Base-by-base conservation (phyloP, 2,113 vertebrate genomes). In the Malurus elegans region DNA sequence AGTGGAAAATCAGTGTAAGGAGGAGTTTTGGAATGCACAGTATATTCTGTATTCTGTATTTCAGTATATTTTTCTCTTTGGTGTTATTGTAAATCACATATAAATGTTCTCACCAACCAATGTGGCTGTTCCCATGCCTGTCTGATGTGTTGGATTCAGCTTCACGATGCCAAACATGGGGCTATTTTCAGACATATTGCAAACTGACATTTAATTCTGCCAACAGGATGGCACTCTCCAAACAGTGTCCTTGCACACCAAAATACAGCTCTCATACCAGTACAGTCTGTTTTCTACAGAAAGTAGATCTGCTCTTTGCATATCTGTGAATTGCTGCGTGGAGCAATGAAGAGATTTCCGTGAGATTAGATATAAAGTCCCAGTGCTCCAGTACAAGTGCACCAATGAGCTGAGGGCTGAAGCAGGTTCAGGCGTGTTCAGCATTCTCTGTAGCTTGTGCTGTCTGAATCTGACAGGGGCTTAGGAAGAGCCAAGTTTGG, bases 1-100 rank as follows among this genome's bases (percentile, higher is more conserved):
- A 98, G 95, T 86, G 97, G 97, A 92, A 98, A 98, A 95, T 98
- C 98, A 88, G 97, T 99, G 99, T 99, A 98, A 99, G 99, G 34
- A 83, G 76, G 34, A 19, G 73, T 94, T 88, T 51, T 45, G 28
- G 45, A 86, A 78, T 45, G 28, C 29, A 50, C 16, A 12, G 11
- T 54, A 4, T 61, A 66, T 72, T 79, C 24, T 70, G 15, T 64
- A 6, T 60, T 29, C 34, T 82, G 28, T 60, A 48, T 54, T 18
- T 48, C 17, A 23, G 11, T 44, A 3, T 51, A 18, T 73, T 79
- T 90, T 86, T 80, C 34, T 85, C 28, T 56, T 51, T 9, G 44
- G 8, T 38, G 32, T 90, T 76, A 19, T 3, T 92, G 21, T 38
- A 58, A 88, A 57, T 79, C 14, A 29, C 13, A 13, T 51, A 5